phyloP scores from a whole-genome alignment of 2,888 invertebrate species.

The Lasioglossum marginatum region DNA sequence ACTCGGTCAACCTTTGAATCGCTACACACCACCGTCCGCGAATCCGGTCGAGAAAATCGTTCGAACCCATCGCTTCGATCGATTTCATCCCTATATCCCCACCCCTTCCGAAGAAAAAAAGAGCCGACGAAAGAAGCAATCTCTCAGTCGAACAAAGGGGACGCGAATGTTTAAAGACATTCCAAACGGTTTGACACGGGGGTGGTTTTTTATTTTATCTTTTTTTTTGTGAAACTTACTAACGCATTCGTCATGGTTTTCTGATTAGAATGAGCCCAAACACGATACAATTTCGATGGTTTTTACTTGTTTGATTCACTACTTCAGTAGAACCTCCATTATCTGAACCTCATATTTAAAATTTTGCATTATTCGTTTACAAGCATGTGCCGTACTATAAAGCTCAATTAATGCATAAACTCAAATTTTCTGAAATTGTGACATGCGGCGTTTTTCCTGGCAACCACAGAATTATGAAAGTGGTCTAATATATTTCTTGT shows the following conservation, averaged over 20 bases:
- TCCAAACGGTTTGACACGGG: neutral
- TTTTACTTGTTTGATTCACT: neutral
- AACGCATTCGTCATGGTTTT: neutral
- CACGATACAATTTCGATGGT: neutral
- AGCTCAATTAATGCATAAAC: no score
- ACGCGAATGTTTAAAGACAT: slow-evolving; percentile 22
- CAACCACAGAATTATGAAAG: no score
- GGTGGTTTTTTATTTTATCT: neutral
- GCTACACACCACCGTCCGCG: neutral
- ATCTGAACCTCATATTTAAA: no score
- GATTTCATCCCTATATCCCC: neutral
- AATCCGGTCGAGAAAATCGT: neutral
- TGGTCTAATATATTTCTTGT: no score
- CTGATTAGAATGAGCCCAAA: neutral
- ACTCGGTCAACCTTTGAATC: slow-evolving; percentile 13
- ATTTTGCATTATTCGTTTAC: no score
- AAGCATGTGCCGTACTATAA: no score
- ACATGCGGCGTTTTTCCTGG: no score
- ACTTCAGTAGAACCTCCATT: neutral
- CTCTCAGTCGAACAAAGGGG: neutral
- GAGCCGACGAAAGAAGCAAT: neutral
- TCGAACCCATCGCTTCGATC: neutral
- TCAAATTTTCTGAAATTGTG: no score
- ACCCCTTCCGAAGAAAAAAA: no score
- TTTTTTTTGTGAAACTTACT: neutral